phyloP scores from a whole-genome alignment of 1,140 invertebrate species.

The Drosophila sulfurigaster region DNA sequence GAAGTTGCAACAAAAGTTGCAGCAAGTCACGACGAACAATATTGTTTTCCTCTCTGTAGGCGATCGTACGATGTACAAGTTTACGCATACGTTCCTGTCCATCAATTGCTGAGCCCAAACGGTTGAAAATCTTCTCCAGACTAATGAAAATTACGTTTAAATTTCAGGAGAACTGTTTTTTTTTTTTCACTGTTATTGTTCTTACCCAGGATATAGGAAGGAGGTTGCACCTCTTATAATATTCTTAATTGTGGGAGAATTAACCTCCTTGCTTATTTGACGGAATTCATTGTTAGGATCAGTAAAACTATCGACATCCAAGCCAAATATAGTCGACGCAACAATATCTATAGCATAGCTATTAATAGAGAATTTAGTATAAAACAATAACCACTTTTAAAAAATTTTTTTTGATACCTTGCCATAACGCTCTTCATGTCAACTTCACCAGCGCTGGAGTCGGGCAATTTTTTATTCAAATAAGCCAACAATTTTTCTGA shows the following conservation, averaged over 20 bases:
- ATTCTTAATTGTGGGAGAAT: conserved; percentile 19
- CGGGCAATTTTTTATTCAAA: conserved; percentile 47
- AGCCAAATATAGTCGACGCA: conserved; percentile 83
- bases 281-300: conserved; percentile 73
- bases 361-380: background rate
- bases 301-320: conserved; percentile 83
- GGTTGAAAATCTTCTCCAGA: conserved; percentile 57
- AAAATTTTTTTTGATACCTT: conserved; percentile 57
- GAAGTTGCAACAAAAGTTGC: conserved; percentile 86
- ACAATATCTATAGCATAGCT: conserved; percentile 85
- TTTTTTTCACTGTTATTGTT: background rate
- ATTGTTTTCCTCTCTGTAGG: conserved; percentile 85
- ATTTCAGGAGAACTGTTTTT: background rate
- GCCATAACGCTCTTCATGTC: conserved; percentile 66
- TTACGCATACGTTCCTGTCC: conserved; percentile 45
- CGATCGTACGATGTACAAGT: conserved; percentile 86
- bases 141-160: background rate
- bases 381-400: background rate
- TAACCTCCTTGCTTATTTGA: conserved; percentile 47
- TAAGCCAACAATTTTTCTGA: conserved; percentile 77
- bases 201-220: conserved; percentile 56
- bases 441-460: conserved; percentile 41
- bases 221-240: conserved; percentile 42
- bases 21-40: conserved; percentile 86
- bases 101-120: conserved; percentile 50